Conservation (phyloP, 1,140 invertebrate species). For the Zaprionus africanus region DNA sequence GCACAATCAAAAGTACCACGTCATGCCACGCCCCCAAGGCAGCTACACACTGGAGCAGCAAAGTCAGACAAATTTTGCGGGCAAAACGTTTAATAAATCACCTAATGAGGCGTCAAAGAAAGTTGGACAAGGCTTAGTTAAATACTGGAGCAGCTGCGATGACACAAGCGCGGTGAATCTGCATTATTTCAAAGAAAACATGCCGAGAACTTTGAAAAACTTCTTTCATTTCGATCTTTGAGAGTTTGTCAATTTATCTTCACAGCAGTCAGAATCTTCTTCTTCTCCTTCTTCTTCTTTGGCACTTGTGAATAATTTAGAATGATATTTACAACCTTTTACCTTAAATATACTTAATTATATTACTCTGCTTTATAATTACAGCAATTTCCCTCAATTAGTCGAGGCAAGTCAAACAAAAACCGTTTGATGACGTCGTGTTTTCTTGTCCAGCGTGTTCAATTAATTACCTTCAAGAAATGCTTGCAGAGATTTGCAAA, state of each 20-base stretch:
- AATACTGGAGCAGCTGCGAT: conserved; percentile 9
- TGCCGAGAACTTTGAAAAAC: background rate
- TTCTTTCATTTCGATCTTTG: background rate
- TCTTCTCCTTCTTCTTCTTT: too few relatives aligned
- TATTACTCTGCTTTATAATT: background rate
- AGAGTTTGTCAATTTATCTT: background rate
- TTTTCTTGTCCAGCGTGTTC: conserved; percentile 39
- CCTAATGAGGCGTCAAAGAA: conserved; percentile 27
- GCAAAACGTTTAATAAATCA: conserved; percentile 62
- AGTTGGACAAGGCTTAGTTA: conserved; percentile 5
- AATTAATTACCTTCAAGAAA: conserved; percentile 71
- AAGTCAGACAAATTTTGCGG: conserved; percentile 63
- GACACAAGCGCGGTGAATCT: background rate
- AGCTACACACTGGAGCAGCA: conserved; percentile 16
- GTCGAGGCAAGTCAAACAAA: background rate
- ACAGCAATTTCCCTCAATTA: background rate
- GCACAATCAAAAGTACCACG: conserved; percentile 39
- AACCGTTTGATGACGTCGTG: conserved; percentile 12
- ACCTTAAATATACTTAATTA: background rate
- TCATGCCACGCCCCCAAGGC: conserved; percentile 71
- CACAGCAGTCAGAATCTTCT: background rate
- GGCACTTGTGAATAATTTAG: background rate
- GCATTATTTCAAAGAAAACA: background rate
- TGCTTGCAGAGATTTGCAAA: conserved; percentile 63
- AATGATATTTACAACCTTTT: background rate